Conservation (phyloP, 2,113 vertebrate species). For the Agapornis roseicollis region DNA sequence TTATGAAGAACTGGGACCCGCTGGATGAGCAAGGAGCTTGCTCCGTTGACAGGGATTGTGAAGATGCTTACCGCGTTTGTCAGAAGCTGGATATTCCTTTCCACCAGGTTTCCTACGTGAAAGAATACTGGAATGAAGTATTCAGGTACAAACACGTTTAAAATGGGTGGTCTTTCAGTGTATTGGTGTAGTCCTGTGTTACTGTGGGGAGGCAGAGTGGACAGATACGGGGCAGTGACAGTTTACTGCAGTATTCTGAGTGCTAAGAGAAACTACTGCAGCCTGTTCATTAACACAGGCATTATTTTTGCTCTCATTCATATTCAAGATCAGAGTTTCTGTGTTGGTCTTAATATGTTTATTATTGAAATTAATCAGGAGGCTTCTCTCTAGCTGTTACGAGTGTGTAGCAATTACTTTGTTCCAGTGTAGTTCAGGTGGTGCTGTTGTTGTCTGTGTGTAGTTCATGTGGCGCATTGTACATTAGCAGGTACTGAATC, state of each 20-base stretch:
- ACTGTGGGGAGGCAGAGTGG: neutral
- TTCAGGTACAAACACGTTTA: conserved; percentile 81
- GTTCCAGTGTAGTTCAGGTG: neutral
- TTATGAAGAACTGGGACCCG: conserved; percentile 96
- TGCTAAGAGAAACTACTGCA: neutral
- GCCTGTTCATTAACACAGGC: neutral
- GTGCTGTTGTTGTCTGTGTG: neutral
- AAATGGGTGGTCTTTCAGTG: fast-evolving
- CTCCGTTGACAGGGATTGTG: conserved; percentile 84
- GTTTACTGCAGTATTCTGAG: neutral
- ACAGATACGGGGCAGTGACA: neutral
- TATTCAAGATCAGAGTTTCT: neutral
- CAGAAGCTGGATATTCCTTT: conserved; percentile 87
- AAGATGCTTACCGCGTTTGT: conserved; percentile 90
- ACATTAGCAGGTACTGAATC: neutral
- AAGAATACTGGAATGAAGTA: conserved; percentile 95
- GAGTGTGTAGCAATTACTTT: neutral
- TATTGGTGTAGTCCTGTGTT: fast-evolving
- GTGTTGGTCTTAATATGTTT: neutral
- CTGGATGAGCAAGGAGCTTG: conserved; percentile 89
- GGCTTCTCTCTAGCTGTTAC: neutral
- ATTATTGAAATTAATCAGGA: neutral
- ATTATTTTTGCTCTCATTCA: neutral
- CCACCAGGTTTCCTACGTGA: conserved; percentile 92
- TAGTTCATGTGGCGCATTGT: neutral